Percentiles rank a stretch among this genome's conserved stretches.
These are phyloP conservation scores for Trachelus stipa DNA, from an alignment of 2,888 invertebrate species.

Conservation along the genomic window DNA sequence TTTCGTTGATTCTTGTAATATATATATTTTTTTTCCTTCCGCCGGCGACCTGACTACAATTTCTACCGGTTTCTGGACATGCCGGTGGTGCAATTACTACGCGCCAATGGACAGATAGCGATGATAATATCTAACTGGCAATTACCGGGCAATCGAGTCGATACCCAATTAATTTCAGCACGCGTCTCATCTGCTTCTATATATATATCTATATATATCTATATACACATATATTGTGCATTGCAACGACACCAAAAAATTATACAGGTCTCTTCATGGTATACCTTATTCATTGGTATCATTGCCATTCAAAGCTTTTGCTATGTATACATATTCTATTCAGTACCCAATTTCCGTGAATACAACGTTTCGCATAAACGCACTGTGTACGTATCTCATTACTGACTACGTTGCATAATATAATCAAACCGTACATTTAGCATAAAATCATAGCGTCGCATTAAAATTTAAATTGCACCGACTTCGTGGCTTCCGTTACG, in stretches of 20 bases:
- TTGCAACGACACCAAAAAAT: neutral
- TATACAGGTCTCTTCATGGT: neutral
- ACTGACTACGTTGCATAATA: constrained; percentile 20
- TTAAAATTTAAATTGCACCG: constrained; percentile 38
- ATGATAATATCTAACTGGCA: neutral
- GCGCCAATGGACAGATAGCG: neutral
- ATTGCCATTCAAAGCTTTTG: neutral
- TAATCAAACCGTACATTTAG: constrained; percentile 6
- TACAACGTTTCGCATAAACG: neutral
- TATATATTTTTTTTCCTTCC: neutral
- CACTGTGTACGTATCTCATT: constrained; percentile 32
- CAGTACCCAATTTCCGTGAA: neutral
- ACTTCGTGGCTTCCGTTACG: constrained; percentile 24
- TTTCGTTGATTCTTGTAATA: neutral
- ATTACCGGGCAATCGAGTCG: neutral
- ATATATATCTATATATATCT: neutral
- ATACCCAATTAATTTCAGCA: constrained; percentile 1
- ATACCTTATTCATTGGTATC: neutral
- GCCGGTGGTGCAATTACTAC: neutral
- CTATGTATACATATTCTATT: neutral
- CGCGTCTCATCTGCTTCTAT: neutral
- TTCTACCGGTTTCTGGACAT: neutral
- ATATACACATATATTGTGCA: neutral
- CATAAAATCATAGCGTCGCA: constrained; percentile 30
- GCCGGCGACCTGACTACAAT: neutral